Evolutionary conservation across 1,140 invertebrate species (phyloP).

Genomic region (Stegodyphus dumicola): DNA sequence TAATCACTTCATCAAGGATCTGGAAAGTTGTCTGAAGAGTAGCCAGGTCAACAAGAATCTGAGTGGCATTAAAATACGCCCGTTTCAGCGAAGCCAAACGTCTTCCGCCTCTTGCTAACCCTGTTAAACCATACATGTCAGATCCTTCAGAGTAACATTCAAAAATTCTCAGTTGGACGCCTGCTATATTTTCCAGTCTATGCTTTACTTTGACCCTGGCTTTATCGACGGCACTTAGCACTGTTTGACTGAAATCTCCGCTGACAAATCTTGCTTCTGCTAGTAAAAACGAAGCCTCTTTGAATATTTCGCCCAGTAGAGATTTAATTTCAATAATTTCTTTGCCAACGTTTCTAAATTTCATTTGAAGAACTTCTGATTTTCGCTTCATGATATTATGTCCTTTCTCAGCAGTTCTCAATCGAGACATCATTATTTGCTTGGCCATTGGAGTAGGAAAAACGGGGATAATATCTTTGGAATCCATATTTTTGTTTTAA

Average conservation of each 20-base stretch:
- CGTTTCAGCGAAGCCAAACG: constrained; percentile 11
- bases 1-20: constrained; percentile 95
- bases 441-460: constrained; percentile 38
- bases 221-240: background rate
- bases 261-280: constrained; percentile 26
- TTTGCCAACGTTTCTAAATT: constrained; percentile 25
- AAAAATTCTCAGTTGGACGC: constrained; percentile 10
- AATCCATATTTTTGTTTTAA: background rate
- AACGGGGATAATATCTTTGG: constrained; percentile 12
- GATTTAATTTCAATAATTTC: constrained; percentile 35
- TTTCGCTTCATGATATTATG: constrained; percentile 29
- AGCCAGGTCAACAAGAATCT: constrained; percentile 90
- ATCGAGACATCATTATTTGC: background rate
- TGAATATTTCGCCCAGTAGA: constrained; percentile 27
- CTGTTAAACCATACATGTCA: constrained; percentile 13
- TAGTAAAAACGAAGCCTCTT: constrained; percentile 10
- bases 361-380: constrained; percentile 23
- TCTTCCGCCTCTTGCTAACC: constrained; percentile 31
- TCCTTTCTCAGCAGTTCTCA: constrained; percentile 15
- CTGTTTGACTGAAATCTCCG: constrained; percentile 5
- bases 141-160: background rate
- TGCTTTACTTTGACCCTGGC: constrained; percentile 15
- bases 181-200: constrained; percentile 32
- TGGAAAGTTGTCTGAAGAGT: constrained; percentile 96
- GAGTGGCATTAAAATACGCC: constrained; percentile 75